A percentile compares a stretch with the other conserved stretches of the same genome.
Evolutionary conservation across 2,888 invertebrate genomes (phyloP).

Genomic region (Heliothis peltigera): DNA sequence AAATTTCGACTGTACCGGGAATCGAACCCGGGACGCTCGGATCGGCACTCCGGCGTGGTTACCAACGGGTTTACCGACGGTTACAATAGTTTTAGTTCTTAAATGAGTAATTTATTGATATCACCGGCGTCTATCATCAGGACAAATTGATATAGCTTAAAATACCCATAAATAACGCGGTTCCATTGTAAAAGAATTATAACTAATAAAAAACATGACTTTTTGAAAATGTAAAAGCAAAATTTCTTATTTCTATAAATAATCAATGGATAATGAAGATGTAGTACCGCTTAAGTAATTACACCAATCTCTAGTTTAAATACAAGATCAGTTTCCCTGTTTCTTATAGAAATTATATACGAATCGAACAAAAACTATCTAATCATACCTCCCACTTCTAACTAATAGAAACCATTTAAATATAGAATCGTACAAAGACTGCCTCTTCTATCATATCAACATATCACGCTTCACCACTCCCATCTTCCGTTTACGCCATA

Average conservation of each 20-base stretch:
- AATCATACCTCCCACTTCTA: background rate
- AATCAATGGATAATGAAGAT: background rate
- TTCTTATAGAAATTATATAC: no score
- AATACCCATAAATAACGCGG: no score
- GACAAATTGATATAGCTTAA: no score
- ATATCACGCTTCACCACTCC: constrained; percentile 31
- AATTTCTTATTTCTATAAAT: background rate
- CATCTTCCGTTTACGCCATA: constrained; percentile 63
- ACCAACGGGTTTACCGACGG: no score
- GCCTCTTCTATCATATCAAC: constrained; percentile 3
- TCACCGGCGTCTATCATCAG: no score
- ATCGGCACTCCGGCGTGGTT: no score
- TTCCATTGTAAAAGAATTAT: no score
- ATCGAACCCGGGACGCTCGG: no score
- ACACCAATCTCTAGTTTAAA: constrained; percentile 19
- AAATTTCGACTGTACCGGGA: no score
- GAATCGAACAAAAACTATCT: constrained; percentile 25
- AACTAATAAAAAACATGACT: no score
- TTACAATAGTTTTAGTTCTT: no score
- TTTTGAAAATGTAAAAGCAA: background rate
- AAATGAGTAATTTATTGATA: no score
- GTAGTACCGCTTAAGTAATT: constrained; percentile 16
- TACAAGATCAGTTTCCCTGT: constrained; percentile 4
- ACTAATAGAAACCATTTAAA: constrained; percentile 13
- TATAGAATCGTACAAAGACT: constrained; percentile 26